Evolutionary conservation across 2,797 vertebrate species (phyloP), one percentile per base, ranked within the genome.

Genomic region (Chaenodraco wilsoni): DNA sequence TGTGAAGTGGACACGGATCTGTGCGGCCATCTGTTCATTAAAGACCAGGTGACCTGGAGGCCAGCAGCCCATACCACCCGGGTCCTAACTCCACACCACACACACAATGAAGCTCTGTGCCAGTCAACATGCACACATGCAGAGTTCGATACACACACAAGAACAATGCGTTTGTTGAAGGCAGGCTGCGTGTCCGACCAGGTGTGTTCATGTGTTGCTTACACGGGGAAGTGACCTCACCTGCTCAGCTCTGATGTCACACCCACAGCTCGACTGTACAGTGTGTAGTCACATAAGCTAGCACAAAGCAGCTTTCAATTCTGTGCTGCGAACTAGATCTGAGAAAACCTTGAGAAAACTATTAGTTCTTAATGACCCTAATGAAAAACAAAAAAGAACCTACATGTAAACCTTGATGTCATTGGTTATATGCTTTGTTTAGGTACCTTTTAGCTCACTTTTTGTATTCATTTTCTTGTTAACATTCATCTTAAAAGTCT

Each of bases 71-170:
- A 76, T 78, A 86, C 69, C 72, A 70, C 74, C 56, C 69, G 67
- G 82, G 52, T 82, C 81, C 75, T 71, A 65, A 69, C 56, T 65
- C 72, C 61, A 77, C 85, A 81, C 65, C 50, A 76, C 9, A 62
- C 9, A 62, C 72, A 95, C 93, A 94, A 95, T 86, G 88, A 85
- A 72, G 78, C 92, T 92, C 89, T 94, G 88, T 92, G 84, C 87
- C 87, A 80, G 80, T 84, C 89, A 89, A 75, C 65, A 82, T 19
- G 79, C 81, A 83, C 76, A 86, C 77, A 78, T 44, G 43, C 64
- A 74, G 43, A 69, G 48, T 64, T 70, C 50, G n/a, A 52, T 11
- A 69, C 62, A 76, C 67, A 73, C 44, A 60, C 49, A 37, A 68
- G 78, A 91, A 89, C 88, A 83, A 74, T 61, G 59, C 69, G 81